Percentiles rank a stretch among this genome's conserved stretches.
Conservation (phyloP, 2,888 invertebrate species). For the Tiphia femorata region DNA sequence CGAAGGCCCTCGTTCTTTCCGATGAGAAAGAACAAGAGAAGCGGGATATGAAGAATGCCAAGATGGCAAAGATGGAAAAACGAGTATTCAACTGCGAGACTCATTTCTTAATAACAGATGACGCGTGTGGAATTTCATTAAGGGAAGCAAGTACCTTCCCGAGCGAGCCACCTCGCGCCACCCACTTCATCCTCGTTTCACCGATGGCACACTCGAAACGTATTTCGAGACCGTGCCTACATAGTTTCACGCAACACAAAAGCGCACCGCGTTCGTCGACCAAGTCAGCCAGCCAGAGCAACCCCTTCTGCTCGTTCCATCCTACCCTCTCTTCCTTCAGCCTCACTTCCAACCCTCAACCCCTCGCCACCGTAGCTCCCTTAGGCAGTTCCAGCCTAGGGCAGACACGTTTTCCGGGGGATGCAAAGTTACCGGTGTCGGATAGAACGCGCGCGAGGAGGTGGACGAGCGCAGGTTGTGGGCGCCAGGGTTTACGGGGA, state of each 20-base stretch:
- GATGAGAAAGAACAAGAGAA: no score
- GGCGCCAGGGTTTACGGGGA: not conserved
- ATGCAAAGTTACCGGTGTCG: constrained; percentile 20
- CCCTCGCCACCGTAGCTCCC: not conserved
- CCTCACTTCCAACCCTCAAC: not conserved
- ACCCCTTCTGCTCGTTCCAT: no score
- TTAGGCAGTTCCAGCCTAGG: not conserved
- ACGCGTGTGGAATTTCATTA: constrained; percentile 5
- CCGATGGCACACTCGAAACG: constrained; percentile 16
- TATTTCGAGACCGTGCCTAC: constrained; percentile 13
- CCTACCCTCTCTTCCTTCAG: constrained; percentile 4
- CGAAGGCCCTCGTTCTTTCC: no score
- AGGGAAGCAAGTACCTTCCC: no score
- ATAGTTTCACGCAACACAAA: constrained; percentile 15
- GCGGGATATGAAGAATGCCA: no score
- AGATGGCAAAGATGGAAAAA: not conserved
- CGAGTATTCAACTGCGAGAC: not conserved
- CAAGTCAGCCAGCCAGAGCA: constrained; percentile 9
- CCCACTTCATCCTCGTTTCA: no score
- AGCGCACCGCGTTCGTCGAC: not conserved
- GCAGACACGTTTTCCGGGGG: constrained; percentile 21
- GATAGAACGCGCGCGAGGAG: constrained; percentile 15
- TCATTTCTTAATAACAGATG: constrained; percentile 8
- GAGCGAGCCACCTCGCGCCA: no score
- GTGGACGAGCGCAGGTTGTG: not conserved